phyloP scores from a whole-genome alignment of 1,140 invertebrate species.

The Trichoplusia ni region DNA sequence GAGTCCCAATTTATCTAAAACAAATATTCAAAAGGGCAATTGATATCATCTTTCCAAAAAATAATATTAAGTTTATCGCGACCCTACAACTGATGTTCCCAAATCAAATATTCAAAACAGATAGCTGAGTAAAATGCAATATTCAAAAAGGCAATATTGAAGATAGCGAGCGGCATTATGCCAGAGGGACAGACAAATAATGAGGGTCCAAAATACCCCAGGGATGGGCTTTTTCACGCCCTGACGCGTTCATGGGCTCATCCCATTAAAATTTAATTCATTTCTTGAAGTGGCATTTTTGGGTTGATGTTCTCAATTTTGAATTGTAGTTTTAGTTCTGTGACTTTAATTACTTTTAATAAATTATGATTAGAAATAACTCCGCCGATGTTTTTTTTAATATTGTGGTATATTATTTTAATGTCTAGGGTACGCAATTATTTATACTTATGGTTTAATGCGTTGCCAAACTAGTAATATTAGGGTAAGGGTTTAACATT shows the following conservation, averaged over 20 bases:
- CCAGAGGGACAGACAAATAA: constrained; percentile 38
- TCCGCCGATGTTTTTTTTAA: no score
- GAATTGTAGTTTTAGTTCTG: neutral
- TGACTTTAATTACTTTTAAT: neutral
- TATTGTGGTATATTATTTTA: no score
- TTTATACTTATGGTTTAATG: no score
- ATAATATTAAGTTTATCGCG: neutral
- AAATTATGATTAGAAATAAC: no score
- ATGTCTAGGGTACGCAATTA: no score
- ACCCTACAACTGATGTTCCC: neutral
- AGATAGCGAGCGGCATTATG: constrained; percentile 35
- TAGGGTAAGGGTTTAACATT: no score
- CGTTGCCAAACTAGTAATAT: no score
- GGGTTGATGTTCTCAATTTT: neutral
- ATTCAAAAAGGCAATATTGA: constrained; percentile 39
- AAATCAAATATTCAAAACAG: constrained; percentile 42
- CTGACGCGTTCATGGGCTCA: constrained; percentile 40
- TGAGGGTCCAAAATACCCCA: constrained; percentile 36
- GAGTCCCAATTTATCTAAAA: no score
- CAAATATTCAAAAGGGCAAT: no score
- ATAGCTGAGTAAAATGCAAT: constrained; percentile 35
- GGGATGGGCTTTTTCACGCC: constrained; percentile 38
- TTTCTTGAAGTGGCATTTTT: constrained; percentile 20
- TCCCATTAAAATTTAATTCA: constrained; percentile 47
- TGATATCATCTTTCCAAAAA: neutral